phyloP scores from a whole-genome alignment of 1,140 invertebrate species.

The Drosophila tristis region DNA sequence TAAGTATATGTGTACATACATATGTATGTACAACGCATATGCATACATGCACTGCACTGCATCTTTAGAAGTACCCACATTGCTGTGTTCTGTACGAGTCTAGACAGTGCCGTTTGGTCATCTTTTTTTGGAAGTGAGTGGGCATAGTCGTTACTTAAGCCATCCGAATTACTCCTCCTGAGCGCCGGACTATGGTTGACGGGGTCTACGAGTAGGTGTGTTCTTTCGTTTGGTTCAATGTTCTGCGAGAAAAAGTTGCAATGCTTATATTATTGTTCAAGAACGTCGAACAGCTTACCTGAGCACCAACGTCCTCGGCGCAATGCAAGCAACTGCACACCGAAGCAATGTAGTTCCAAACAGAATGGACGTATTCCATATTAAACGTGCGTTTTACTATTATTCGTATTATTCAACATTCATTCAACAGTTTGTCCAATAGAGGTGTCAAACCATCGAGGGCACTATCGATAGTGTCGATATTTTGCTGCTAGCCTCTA shows the following conservation, averaged over 20 bases:
- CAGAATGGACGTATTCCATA: constrained; percentile 79
- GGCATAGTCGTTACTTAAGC: constrained; percentile 87
- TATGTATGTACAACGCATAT: not conserved
- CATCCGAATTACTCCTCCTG: constrained; percentile 88
- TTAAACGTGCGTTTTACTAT: constrained; percentile 17
- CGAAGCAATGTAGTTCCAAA: constrained; percentile 70
- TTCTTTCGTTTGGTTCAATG: constrained; percentile 88
- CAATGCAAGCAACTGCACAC: constrained; percentile 83
- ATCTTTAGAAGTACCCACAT: constrained; percentile 87
- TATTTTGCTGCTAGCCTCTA: too few relatives aligned
- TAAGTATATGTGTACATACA: not conserved
- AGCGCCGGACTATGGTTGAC: constrained; percentile 88
- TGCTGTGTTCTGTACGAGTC: constrained; percentile 94
- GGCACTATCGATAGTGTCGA: too few relatives aligned
- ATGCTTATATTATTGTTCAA: not conserved
- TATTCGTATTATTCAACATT: constrained; percentile 11
- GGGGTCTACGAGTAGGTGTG: constrained; percentile 88
- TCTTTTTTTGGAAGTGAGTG: constrained; percentile 91
- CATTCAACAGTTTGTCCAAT: constrained; percentile 11
- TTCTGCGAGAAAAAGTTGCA: constrained; percentile 34
- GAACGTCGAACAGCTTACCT: constrained; percentile 76
- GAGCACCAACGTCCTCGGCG: constrained; percentile 85
- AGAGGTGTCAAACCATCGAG: too few relatives aligned
- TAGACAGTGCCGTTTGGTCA: constrained; percentile 94
- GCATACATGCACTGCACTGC: not conserved